Percentiles rank a stretch among this genome's conserved stretches.
phyloP scores from a whole-genome alignment of 1,140 invertebrate species.

The Geopemphigus sp. region DNA sequence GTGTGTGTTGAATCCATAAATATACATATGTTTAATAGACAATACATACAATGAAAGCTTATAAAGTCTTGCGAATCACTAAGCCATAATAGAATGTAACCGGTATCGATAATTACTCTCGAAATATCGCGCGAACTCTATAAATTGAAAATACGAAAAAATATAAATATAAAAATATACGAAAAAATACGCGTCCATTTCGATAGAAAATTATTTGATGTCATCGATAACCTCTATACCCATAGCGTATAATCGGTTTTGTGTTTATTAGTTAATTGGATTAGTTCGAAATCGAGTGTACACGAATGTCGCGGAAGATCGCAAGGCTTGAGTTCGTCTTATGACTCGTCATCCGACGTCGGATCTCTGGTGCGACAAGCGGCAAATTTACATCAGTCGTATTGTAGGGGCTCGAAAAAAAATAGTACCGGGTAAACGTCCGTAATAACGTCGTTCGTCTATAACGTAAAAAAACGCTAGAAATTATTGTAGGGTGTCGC shows the following conservation, averaged over 20 bases:
- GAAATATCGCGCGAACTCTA: too few species aligned
- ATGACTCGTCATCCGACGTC: constrained; percentile 63
- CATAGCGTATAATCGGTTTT: not conserved
- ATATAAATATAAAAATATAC: too few species aligned
- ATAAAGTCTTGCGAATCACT: too few species aligned
- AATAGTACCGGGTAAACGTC: constrained; percentile 52
- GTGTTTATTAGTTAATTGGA: constrained; percentile 35
- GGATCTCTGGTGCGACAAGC: constrained; percentile 53
- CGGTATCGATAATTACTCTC: too few species aligned
- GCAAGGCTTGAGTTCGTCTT: constrained; percentile 61
- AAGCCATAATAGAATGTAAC: too few species aligned
- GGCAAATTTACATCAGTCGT: constrained; percentile 53
- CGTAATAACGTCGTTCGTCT: not conserved
- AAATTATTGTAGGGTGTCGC: constrained; percentile 57
- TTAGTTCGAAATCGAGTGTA: constrained; percentile 33
- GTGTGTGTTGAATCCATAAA: too few species aligned
- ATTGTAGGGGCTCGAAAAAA: constrained; percentile 54
- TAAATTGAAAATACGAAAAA: too few species aligned
- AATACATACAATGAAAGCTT: too few species aligned
- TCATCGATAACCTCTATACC: too few species aligned
- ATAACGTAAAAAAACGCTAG: not conserved
- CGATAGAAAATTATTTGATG: too few species aligned
- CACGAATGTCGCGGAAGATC: constrained; percentile 55
- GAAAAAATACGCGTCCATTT: too few species aligned
- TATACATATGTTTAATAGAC: too few species aligned